These are phyloP conservation scores for Ptychochromis oligacanthus DNA, from an alignment of 2,113 vertebrate genomes.

Conservation along the genomic window DNA sequence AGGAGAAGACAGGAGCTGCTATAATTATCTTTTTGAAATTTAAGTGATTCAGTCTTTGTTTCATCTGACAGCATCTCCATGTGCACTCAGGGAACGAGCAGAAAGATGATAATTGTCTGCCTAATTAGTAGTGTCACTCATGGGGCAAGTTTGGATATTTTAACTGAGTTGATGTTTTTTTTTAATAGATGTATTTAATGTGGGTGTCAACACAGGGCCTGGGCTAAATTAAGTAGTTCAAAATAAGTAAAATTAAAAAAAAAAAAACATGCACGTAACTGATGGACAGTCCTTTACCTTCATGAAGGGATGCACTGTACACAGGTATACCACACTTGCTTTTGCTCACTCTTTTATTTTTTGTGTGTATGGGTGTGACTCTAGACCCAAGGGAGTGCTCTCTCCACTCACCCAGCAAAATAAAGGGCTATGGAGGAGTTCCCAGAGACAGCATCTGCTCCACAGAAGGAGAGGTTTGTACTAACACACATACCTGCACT, in stretches of 20 bases:
- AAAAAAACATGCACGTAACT: fast-evolving
- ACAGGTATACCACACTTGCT: background rate
- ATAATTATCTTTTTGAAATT: conserved; percentile 27
- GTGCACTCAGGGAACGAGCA: background rate
- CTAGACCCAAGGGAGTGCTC: conserved; percentile 50
- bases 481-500: conserved; percentile 68
- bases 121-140: conserved; percentile 27
- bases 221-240: background rate
- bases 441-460: conserved; percentile 86
- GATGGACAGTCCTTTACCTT: background rate
- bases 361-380: conserved; percentile 29
- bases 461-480: conserved; percentile 86
- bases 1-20: conserved; percentile 14
- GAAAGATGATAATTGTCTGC: conserved; percentile 8
- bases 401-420: conserved; percentile 73
- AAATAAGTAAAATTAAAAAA: background rate
- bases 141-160: background rate
- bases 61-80: conserved; percentile 10
- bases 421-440: conserved; percentile 77
- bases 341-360: background rate
- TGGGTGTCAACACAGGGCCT: background rate
- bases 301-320: background rate
- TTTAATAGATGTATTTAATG: conserved; percentile 9
- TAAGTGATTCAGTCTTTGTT: background rate
- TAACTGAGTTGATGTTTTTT: conserved; percentile 9